phyloP scores from a whole-genome alignment of 2,797 vertebrate genomes.

The Periophthalmus magnuspinnatus region DNA sequence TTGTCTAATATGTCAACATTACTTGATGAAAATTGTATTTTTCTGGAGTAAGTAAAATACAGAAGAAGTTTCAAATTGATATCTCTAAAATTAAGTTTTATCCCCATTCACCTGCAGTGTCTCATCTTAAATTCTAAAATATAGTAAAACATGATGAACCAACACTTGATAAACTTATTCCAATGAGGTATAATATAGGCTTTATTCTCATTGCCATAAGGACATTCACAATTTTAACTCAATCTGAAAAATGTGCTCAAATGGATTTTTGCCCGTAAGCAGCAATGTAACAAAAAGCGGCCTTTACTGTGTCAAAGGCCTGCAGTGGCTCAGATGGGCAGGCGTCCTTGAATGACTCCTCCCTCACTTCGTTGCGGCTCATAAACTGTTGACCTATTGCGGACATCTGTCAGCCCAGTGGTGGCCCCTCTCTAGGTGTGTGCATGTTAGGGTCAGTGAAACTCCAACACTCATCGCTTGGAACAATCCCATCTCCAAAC shows the following conservation, averaged over 20 bases:
- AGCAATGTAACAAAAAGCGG: not conserved
- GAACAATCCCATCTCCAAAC: slow-evolving; percentile 22
- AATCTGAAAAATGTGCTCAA: not conserved
- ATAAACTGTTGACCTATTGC: slow-evolving; percentile 35
- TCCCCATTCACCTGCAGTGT: too few species aligned
- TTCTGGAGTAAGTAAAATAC: too few species aligned
- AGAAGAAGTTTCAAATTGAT: too few species aligned
- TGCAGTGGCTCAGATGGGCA: slow-evolving; percentile 44
- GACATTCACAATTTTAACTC: not conserved
- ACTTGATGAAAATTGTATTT: too few species aligned
- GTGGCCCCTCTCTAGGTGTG: slow-evolving; percentile 11
- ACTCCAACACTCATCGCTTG: slow-evolving; percentile 34
- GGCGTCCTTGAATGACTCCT: slow-evolving; percentile 21
- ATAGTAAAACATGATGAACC: too few species aligned
- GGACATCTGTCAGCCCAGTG: slow-evolving; percentile 41
- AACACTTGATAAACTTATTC: too few species aligned
- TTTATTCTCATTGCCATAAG: too few species aligned
- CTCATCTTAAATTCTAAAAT: too few species aligned
- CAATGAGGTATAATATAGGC: too few species aligned
- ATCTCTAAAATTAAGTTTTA: too few species aligned
- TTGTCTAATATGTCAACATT: too few species aligned
- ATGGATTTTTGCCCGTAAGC: too few species aligned
- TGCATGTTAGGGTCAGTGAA: slow-evolving; percentile 22
- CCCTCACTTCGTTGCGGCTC: slow-evolving; percentile 33
- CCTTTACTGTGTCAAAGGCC: not conserved